Base-by-base conservation (phyloP, 2,113 vertebrate genomes). In the Rynchops niger region DNA sequence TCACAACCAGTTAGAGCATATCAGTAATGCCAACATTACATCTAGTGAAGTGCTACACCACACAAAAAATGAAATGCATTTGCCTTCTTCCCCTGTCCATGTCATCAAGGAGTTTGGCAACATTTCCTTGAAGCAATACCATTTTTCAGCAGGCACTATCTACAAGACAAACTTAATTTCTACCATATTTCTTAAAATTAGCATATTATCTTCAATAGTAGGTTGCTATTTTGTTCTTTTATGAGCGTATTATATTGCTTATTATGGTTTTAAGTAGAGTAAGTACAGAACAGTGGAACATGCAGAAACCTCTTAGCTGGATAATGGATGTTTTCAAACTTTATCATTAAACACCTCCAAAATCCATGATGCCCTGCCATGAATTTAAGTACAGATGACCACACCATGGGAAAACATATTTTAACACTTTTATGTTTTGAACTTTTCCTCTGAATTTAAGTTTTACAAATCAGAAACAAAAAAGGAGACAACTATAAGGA, bases 1-100 rank as follows among this genome's bases (percentile, higher is more conserved):
- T 53, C 42, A 55, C 78, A 53, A 47, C 8, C 52, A 80, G 32
- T 16, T 32, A 55, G 5, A 81, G 52, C 25, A 6, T 30, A 17
- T 1, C 53, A 50, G 26, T 1, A 16, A 56, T 8, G 5, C 36
- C 12, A 5, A 8, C 34, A 15, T 1, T 1, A 21, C 40, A 38
- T 0, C 42, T 27, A 63, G 42, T 15, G 18, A 26, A 86, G 34
- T 4, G 61, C 73, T 53, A 11, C 49, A 34, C 3, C 53, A 76
- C 22, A 72, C 22, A 43, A 42, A 32, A 45, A 59, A 32, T 15
- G 0, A 65, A 66, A 36, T 23, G 43, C 34, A 5, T 30, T 6
- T 77, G 43, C 55, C 26, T 34, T 10, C 52, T 17, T 74, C 49
- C 40, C 18, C 53, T 81, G 40, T 4, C 50, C 38, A 19, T 3